Evolutionary conservation across 2,797 vertebrate species (phyloP), one percentile per base, ranked within the genome.

Genomic region (Coregonus suidteri): DNA sequence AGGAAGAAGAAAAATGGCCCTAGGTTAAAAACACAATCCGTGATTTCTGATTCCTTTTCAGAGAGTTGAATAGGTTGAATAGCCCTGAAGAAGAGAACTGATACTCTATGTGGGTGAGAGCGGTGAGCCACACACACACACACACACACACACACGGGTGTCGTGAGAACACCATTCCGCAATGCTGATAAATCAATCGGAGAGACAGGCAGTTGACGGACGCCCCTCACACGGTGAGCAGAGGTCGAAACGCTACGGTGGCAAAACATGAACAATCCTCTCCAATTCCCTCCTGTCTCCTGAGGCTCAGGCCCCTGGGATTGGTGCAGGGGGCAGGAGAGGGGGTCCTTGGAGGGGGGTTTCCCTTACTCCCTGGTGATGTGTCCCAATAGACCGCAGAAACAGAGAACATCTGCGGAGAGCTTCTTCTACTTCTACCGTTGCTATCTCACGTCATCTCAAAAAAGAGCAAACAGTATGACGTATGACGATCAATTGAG

Each of bases 1-100:
- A 18, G 16, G 41, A 75, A 79, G 73, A 76, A 54, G 80, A 79
- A 75, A 34, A 75, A 82, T 53, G 3, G 53, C 71, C 81, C 77
- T 77, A 35, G 77, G 88, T 85, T 83, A 80, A 83, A 88, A 84
- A 82, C 77, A 87, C 34, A 88, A 85, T 81, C 71, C 76, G 15
- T 52, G 78, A 66, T 70, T 81, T 86, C 75, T 80, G 75, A 81
- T 78, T 41, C 69, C 71, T 80, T 82, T 79, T 77, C 64, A 75
- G 59, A 13, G 9, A 64, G 59, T 20, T 64, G 59, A 64, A 30
- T 25, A 59, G 56, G 81, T 47, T 13, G 83, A 78, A 79, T 59
- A n/a, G 31, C 9, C 69, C 47, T 52, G 52, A 53, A 37, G 69
- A 65, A 79, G 81, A 80, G 81, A 85, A 37, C 37, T 15, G 82